Evolutionary conservation across 2,797 vertebrate genomes (phyloP), one percentile per base, ranked within the genome.

Genomic region (Lepus oiostolus): DNA sequence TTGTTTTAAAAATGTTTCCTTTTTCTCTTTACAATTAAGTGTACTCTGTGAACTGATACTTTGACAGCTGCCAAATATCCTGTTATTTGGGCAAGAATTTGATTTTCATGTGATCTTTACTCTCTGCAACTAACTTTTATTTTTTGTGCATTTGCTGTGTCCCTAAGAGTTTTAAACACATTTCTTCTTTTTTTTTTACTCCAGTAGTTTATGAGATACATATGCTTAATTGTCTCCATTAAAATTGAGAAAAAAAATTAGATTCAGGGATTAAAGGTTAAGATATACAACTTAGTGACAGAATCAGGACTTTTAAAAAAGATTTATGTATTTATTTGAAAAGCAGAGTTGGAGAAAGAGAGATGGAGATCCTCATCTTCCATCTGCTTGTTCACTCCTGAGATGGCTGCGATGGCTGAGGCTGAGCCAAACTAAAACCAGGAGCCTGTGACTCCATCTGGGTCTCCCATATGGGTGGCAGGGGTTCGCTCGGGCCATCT

Each of bases 131-230:
- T 47, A 47, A 47, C 42, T 47, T 91, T 58, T 87, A n/a, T n/a
- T 85, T 83, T 68, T 72, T 88, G 65, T 74, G 16, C 26, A 16
- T 60, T 83, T 83, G 14, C 60, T 71, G 16, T 71, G 28, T 82
- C 42, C 17, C 19, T 85, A n/a, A 82, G 24, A 28, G 50, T 47
- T 87, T 30, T 68, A 91, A 95, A 87, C 28, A 83, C 26, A 50
- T 72, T 87, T 30, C 30, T 76, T 86, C 52, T 47, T 72, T 84
- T 47, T 72, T 84, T 85, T 92, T 82, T 58, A 90, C 38, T 70
- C 84, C 74, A 58, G 26, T 2, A 75, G 11, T 47, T 14, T 62
- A 28, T 93, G 42, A 82, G 50, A 42, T 35, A 82, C 42, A 47
- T 81, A 62, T 22, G 67, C 24, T 86, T 89, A 76, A 76, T 80